Conservation (phyloP, 1,140 invertebrate species). For the Microplitis demolitor region DNA sequence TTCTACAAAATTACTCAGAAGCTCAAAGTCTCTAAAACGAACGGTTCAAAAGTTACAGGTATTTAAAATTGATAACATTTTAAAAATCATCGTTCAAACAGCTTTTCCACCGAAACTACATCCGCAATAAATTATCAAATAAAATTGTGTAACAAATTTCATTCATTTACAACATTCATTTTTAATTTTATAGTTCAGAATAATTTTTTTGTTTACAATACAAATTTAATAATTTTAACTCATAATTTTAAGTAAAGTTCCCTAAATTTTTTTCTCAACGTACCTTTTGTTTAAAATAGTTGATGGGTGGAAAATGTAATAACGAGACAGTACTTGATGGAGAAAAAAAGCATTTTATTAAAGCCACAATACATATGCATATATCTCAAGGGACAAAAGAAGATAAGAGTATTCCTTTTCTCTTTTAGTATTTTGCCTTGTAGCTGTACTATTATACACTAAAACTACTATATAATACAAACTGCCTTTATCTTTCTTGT, state of each 20-base stretch:
- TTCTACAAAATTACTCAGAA: no score
- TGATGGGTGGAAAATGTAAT: slow-evolving; percentile 18
- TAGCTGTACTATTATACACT: not conserved
- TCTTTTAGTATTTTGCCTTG: not conserved
- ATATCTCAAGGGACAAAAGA: slow-evolving; percentile 23
- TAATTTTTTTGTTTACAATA: not conserved
- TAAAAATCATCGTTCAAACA: no score
- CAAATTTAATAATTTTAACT: not conserved
- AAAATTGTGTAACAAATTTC: no score
- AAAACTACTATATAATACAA: not conserved
- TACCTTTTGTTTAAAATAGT: not conserved
- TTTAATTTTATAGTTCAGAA: no score
- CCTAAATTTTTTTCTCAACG: not conserved
- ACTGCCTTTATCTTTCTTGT: not conserved
- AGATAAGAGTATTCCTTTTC: slow-evolving; percentile 24
- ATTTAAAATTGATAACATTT: no score
- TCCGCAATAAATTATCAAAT: no score
- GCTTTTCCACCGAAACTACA: no score
- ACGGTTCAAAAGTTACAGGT: no score
- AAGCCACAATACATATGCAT: slow-evolving; percentile 24
- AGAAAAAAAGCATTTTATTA: slow-evolving; percentile 26
- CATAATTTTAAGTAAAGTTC: no score
- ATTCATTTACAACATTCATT: no score
- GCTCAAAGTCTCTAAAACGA: no score
- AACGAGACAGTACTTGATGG: slow-evolving; percentile 20